A percentile compares a stretch with the other conserved stretches of the same genome.
phyloP scores from a whole-genome alignment of 2,888 invertebrate genomes.

The Synergus japonicus region DNA sequence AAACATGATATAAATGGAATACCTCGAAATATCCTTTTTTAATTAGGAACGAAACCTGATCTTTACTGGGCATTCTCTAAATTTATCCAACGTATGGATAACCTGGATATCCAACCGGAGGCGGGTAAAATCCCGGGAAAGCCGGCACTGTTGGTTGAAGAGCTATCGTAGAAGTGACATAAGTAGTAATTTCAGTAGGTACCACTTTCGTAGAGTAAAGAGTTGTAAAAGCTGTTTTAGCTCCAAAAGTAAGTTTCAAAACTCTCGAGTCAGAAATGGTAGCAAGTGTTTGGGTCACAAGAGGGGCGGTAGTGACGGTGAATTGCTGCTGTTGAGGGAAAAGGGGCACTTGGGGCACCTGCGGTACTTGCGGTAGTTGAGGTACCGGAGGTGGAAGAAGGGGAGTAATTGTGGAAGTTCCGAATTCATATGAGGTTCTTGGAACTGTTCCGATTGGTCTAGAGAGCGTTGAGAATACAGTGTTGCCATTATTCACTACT shows the following conservation, averaged over 20 bases:
- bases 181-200: constrained; percentile 90
- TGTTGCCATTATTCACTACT: constrained; percentile 86
- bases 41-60: not conserved
- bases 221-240: constrained; percentile 92
- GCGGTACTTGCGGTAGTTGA: constrained; percentile 53
- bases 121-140: constrained; percentile 88
- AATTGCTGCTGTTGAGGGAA: constrained; percentile 83
- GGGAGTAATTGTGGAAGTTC: constrained; percentile 84
- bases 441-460: constrained; percentile 88
- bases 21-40: too few species aligned
- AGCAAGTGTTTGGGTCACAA: constrained; percentile 88
- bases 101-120: constrained; percentile 83
- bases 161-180: constrained; percentile 88
- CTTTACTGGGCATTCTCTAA: not conserved
- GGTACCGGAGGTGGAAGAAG: constrained; percentile 65
- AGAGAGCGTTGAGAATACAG: constrained; percentile 88
- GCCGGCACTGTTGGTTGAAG: constrained; percentile 84
- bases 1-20: too few species aligned
- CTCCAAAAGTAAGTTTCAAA: constrained; percentile 92
- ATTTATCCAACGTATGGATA: constrained; percentile 87
- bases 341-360: constrained; percentile 73
- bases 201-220: constrained; percentile 90
- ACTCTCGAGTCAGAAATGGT: constrained; percentile 90
- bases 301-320: constrained; percentile 87
- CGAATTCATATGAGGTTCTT: constrained; percentile 88